A percentile compares a stretch with the other conserved stretches of the same genome.
phyloP scores from a whole-genome alignment of 2,797 vertebrate genomes.

The Trachops cirrhosus region DNA sequence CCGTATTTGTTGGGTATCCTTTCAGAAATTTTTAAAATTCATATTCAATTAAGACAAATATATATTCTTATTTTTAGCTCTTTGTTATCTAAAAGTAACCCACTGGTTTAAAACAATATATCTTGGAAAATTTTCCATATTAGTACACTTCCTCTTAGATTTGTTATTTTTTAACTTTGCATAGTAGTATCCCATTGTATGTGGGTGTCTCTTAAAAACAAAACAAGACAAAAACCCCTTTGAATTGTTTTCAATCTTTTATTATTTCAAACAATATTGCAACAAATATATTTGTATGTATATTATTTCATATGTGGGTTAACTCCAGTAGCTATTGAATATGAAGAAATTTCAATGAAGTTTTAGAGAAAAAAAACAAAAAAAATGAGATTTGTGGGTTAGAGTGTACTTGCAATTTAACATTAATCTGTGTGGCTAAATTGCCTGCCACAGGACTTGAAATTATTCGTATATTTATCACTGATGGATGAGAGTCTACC shows the following conservation, averaged over 20 bases:
- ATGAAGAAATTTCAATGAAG: too few species aligned
- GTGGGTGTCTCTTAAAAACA: background rate
- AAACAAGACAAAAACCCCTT: background rate
- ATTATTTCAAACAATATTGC: background rate
- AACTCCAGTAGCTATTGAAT: background rate
- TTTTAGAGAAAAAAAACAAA: too few species aligned
- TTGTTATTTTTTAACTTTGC: background rate
- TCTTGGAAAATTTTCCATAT: background rate
- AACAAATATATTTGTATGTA: background rate
- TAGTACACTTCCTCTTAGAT: background rate
- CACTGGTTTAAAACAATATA: background rate
- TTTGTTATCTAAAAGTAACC: background rate
- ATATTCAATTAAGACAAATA: slow-evolving; percentile 3
- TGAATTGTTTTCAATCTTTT: background rate
- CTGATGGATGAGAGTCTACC: background rate
- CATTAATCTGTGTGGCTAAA: background rate
- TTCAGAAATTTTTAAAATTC: background rate
- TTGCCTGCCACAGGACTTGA: background rate
- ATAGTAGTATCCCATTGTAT: background rate
- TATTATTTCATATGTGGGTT: background rate
- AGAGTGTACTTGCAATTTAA: background rate
- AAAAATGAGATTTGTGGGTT: background rate
- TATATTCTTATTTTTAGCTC: background rate
- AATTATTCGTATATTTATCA: background rate
- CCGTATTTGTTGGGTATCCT: background rate